Conservation (phyloP, 2,797 vertebrate species). For the Enteromius anoplus region DNA sequence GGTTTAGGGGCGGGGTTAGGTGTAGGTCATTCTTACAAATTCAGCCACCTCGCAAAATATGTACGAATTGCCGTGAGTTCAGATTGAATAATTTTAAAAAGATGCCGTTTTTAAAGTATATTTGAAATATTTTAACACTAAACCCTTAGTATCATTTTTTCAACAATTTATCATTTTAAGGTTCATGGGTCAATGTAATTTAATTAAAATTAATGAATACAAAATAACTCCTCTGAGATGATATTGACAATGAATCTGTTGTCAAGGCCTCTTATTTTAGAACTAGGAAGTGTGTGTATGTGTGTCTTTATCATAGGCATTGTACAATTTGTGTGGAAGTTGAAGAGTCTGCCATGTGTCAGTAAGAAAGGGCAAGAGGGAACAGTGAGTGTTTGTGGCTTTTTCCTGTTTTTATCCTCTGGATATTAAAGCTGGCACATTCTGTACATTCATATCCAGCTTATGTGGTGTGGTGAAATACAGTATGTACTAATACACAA, state of each 20-base stretch:
- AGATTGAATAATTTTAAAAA: neutral
- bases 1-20: no score
- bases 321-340: neutral
- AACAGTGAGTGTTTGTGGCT: neutral
- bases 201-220: neutral
- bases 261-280: neutral
- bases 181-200: neutral
- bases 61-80: no score
- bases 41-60: no score
- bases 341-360: neutral
- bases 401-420: conserved; percentile 46
- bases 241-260: no score
- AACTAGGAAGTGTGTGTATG: neutral
- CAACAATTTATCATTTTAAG: neutral
- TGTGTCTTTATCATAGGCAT: neutral
- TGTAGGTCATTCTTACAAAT: no score
- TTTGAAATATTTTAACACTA: neutral
- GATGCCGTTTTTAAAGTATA: neutral
- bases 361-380: conserved; percentile 1
- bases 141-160: neutral
- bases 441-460: conserved; percentile 34
- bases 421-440: conserved; percentile 24
- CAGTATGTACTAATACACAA: conserved; percentile 31
- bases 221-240: neutral
- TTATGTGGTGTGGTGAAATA: conserved; percentile 27